These are phyloP conservation scores for Pseudocheirus occidentalis DNA, from an alignment of 2,797 vertebrate genomes.

Conservation along the genomic window DNA sequence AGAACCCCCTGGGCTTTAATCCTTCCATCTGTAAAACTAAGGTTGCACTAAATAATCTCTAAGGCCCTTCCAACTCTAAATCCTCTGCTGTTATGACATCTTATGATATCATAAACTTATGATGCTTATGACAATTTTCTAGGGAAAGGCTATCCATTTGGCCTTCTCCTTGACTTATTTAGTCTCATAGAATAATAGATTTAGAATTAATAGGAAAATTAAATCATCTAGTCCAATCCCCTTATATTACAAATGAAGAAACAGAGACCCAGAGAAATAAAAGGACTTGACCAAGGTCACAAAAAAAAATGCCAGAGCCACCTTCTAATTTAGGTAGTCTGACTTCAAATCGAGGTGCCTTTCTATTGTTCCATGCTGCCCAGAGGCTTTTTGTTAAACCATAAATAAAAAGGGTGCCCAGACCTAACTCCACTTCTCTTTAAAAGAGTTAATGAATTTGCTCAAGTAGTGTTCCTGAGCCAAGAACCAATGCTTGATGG, in stretches of 20 bases:
- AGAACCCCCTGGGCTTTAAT: background rate
- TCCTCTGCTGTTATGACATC: background rate
- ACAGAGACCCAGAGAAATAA: background rate
- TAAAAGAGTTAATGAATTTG: slow-evolving; percentile 28
- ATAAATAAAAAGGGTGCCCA: background rate
- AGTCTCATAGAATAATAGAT: background rate
- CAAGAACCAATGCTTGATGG: background rate
- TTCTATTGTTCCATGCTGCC: background rate
- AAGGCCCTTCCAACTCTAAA: background rate
- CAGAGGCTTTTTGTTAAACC: background rate
- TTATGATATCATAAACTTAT: background rate
- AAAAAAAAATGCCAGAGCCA: background rate
- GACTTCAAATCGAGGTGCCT: background rate
- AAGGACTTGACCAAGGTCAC: background rate
- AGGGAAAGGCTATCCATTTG: too few species aligned
- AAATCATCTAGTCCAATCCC: background rate
- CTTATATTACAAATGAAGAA: background rate
- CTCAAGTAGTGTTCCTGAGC: background rate
- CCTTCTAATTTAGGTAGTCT: background rate
- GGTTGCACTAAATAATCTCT: background rate
- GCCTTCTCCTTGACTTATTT: background rate
- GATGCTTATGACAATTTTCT: background rate
- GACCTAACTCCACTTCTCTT: slow-evolving; percentile 28
- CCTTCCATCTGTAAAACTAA: background rate
- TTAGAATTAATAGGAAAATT: background rate